phyloP scores from a whole-genome alignment of 2,888 invertebrate genomes.

The Cyclophora albipunctata region DNA sequence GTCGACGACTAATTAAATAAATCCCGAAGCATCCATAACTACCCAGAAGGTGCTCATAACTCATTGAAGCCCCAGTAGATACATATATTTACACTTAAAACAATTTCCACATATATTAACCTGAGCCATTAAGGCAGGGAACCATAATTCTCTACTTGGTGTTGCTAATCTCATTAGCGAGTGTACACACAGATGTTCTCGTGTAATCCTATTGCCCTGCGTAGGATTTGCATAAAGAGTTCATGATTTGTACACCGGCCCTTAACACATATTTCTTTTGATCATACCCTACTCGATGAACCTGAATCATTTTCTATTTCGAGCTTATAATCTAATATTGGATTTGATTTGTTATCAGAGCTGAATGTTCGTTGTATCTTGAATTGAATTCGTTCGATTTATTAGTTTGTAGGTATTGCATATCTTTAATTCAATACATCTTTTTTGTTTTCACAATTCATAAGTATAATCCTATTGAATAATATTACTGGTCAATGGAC shows the following conservation, averaged over 20 bases:
- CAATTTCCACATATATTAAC: constrained; percentile 28
- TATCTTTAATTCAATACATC: too few relatives aligned
- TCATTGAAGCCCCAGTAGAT: too few relatives aligned
- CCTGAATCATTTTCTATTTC: constrained; percentile 1
- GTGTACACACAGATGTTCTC: constrained; percentile 54
- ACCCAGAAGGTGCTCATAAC: too few relatives aligned
- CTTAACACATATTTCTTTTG: constrained; percentile 19
- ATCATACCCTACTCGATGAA: constrained; percentile 1
- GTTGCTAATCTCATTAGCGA: constrained; percentile 57
- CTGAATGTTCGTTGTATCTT: background rate
- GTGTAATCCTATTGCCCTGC: constrained; percentile 45
- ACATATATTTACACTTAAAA: constrained; percentile 9
- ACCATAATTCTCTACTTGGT: constrained; percentile 35
- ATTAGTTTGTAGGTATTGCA: too few relatives aligned
- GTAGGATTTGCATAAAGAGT: constrained; percentile 40
- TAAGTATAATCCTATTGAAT: too few relatives aligned
- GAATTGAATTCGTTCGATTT: too few relatives aligned
- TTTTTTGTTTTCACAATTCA: too few relatives aligned
- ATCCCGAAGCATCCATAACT: too few relatives aligned
- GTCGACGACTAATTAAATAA: too few relatives aligned
- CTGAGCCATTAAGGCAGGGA: constrained; percentile 25
- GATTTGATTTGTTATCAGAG: background rate
- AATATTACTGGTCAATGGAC: too few relatives aligned
- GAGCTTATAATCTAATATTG: background rate
- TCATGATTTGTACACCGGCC: constrained; percentile 22